These are phyloP conservation scores for Mesorhabditis sp. DNA, from an alignment of 2,888 invertebrate species.

Conservation along the genomic window DNA sequence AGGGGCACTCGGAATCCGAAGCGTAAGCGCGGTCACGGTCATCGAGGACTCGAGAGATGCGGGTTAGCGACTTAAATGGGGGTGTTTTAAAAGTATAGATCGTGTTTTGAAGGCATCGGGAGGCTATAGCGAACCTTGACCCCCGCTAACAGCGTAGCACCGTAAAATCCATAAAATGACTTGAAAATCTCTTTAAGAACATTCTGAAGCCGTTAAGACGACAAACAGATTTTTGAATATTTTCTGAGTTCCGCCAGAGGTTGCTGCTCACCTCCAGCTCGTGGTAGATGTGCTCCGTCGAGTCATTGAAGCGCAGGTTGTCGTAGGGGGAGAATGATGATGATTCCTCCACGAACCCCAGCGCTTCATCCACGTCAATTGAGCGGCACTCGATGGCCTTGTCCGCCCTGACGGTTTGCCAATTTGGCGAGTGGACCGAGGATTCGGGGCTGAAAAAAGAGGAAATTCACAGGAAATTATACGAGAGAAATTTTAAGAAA, in stretches of 20 bases:
- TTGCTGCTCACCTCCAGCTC: slow-evolving; percentile 6
- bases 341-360: slow-evolving; percentile 7
- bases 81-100: background rate
- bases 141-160: too few relatives aligned
- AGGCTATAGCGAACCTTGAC: too few relatives aligned
- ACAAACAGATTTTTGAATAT: too few relatives aligned
- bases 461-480: too few relatives aligned
- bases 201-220: too few relatives aligned
- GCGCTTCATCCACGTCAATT: slow-evolving; percentile 7
- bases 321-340: slow-evolving; percentile 1
- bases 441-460: slow-evolving; percentile 3
- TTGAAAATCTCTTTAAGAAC: too few relatives aligned
- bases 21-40: background rate
- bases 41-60: background rate
- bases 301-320: background rate
- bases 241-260: too few relatives aligned
- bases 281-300: slow-evolving; percentile 7
- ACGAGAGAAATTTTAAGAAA: too few relatives aligned
- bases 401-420: background rate
- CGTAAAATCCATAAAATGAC: too few relatives aligned
- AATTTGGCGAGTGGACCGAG: slow-evolving; percentile 6
- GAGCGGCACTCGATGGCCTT: slow-evolving; percentile 8
- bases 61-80: background rate
- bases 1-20: background rate
- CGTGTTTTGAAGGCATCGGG: background rate